Percentiles rank a stretch among this genome's conserved stretches.
These are phyloP conservation scores for Andrena chrysosceles DNA, from an alignment of 2,888 invertebrate species.

Conservation along the genomic window DNA sequence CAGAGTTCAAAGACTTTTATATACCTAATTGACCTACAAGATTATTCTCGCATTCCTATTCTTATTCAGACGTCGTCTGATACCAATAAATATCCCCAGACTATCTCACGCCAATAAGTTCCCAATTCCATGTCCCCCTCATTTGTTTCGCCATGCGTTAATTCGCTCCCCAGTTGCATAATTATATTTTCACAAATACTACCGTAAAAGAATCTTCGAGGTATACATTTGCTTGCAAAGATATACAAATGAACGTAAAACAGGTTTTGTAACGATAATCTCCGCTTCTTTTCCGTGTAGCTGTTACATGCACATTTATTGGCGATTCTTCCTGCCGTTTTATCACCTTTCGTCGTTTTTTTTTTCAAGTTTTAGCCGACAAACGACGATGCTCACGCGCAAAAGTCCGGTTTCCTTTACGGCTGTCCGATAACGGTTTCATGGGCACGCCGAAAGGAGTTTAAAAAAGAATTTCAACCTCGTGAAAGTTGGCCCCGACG, in stretches of 20 bases:
- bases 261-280: background rate
- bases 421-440: conserved; percentile 45
- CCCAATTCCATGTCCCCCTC: no score
- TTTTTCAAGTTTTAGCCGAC: background rate
- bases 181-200: background rate
- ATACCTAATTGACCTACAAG: no score
- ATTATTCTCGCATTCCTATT: no score
- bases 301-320: background rate
- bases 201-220: background rate
- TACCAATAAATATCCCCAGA: no score
- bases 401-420: conserved; percentile 30
- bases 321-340: background rate
- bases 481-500: conserved; percentile 38
- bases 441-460: background rate
- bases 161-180: background rate
- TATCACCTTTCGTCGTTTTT: background rate
- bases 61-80: no score
- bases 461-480: conserved; percentile 34
- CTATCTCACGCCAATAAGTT: no score
- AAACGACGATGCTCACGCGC: background rate
- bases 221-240: background rate
- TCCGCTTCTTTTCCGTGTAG: background rate
- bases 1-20: no score
- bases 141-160: background rate
- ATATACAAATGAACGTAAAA: conserved; percentile 17